Evolutionary conservation across 2,888 invertebrate genomes (phyloP).

Genomic region (Alentia gelatinosa): DNA sequence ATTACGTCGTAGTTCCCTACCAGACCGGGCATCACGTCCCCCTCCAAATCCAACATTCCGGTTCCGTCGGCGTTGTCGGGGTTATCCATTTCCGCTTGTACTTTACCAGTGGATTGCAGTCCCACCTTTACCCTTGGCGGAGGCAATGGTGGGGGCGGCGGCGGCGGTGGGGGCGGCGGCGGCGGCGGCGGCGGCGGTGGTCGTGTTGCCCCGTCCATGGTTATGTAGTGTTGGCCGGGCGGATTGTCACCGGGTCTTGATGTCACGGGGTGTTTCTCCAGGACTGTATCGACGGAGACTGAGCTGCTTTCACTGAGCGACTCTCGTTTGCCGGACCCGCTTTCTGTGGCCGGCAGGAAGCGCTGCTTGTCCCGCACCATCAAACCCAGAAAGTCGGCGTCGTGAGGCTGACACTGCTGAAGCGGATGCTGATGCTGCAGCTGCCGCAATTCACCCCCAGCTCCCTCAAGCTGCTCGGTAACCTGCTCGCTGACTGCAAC

Average conservation of each 20-base stretch:
- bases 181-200: not conserved
- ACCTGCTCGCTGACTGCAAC: conserved; percentile 8
- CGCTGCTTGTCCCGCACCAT: conserved; percentile 9
- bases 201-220: not conserved
- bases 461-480: not conserved
- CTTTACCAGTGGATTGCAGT: not conserved
- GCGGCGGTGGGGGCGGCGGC: not conserved
- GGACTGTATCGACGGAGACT: not conserved
- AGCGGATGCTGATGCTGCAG: not conserved
- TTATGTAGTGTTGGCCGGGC: not conserved
- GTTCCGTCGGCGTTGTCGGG: not conserved
- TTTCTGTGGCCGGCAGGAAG: not conserved
- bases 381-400: not conserved
- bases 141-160: not conserved
- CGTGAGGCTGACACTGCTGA: no score
- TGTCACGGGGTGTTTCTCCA: not conserved
- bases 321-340: not conserved
- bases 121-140: not conserved
- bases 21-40: not conserved
- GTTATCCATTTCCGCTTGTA: not conserved
- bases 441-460: not conserved
- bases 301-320: not conserved
- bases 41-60: no score
- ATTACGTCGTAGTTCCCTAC: not conserved
- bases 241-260: no score